Conservation (phyloP, 2,888 invertebrate species). For the Nemoura dubitans region DNA sequence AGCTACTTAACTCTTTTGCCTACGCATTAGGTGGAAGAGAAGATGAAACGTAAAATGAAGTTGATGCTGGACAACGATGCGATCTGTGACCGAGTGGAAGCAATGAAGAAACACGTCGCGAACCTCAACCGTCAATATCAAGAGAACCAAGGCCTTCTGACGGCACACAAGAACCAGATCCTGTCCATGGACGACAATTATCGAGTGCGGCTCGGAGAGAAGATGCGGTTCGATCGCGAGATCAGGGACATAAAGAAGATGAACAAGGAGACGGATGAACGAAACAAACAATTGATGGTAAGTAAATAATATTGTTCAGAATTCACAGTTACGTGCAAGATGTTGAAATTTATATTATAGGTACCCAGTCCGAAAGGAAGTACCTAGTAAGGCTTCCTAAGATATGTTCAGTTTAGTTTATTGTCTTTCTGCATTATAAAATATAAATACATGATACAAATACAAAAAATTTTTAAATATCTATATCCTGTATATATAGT, state of each 20-base stretch:
- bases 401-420: no score
- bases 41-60: constrained; percentile 62
- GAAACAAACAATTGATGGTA: constrained; percentile 54
- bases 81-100: constrained; percentile 60
- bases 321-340: no score
- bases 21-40: constrained; percentile 60
- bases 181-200: constrained; percentile 71
- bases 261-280: constrained; percentile 62
- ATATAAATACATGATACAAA: no score
- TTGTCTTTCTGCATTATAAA: no score
- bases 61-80: constrained; percentile 61
- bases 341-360: no score
- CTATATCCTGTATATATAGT: no score
- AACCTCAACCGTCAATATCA: constrained; percentile 65
- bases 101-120: constrained; percentile 63
- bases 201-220: constrained; percentile 59
- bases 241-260: constrained; percentile 62
- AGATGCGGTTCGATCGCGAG: constrained; percentile 62
- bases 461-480: no score
- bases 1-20: no score
- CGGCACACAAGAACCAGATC: constrained; percentile 74
- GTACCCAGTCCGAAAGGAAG: no score
- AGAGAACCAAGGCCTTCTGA: constrained; percentile 70
- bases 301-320: neutral
- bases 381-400: no score